Evolutionary conservation across 2,888 invertebrate genomes (phyloP), one percentile per base, ranked within the genome.

Genomic region (Bruchidius siliquastri): DNA sequence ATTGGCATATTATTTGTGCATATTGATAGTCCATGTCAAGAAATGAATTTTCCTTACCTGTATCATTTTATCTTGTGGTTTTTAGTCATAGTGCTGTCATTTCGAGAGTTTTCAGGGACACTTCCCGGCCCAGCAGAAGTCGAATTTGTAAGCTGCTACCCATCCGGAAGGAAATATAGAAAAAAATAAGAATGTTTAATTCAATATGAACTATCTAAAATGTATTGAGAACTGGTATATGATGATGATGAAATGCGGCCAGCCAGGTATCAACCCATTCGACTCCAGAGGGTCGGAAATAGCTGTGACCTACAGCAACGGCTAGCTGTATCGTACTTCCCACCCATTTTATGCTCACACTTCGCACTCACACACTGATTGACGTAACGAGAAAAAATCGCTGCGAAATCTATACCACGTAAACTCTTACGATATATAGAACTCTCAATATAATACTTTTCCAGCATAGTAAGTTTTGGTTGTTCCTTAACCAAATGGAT

Each of bases 301-400:
- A 82, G 85, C 83, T 87, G 88, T 88, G 90, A 90, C 89, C 90
- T 88, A 91, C 91, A 90, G 90, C 90, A 91, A 90, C 91, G 90
- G 90, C 90, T 89, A 90, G 89, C 90, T 90, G 90, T 88, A 89
- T 85, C 82, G 86, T 87, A 87, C 85, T 86, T 86, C 87, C 87
- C 86, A 83, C 84, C 85, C 78, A 76, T 74, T 72, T 74, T 73
- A 71, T 32, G 68, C 70, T 69, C 72, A 73, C 74, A 72, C 69
- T 70, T 21, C 67, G 68, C 72, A 76, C 21, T 69, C 69, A 20
- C n/a, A 70, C 32, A 20, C 26, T n/a, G 32, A 22, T 49, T 49
- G 49, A 49, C 49, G 49, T 49, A 49, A 49, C 18, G 49, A 49
- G 49, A 49, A 49, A 13, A 3, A 13, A 13, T 49, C 4, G 18